Base-by-base conservation (phyloP, 2,888 invertebrate genomes). In the Sesamia inferens region DNA sequence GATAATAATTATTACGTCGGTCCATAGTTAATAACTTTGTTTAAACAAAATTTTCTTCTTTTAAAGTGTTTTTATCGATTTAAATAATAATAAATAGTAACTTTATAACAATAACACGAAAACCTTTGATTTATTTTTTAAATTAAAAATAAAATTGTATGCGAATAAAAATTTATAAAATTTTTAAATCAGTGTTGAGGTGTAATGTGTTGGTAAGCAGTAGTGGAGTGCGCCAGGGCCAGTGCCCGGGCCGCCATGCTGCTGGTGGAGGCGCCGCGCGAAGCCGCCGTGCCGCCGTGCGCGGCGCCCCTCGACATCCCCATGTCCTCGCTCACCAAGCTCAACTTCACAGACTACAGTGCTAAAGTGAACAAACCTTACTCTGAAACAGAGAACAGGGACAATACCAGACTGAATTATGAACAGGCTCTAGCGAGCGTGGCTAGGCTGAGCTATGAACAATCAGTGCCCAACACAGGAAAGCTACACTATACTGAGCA, bases 211-310 rank as follows among this genome's bases (percentile, higher is more conserved):
- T 92, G 91, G 90, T 93, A 88, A 93, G 90, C 91, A 91, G 87
- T 88, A 87, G 88, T 89, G 85, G 87, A 87, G 90, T 90, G 88
- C 85, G 87, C 89, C 88, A 90, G 89, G 88, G 88, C 91, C 89
- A 93, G 91, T 94, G 95, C 94, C 93, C 94, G 92, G 94, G 93
- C 96, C 94, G 97, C 97, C 94, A 98, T 98, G 98, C 97, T 98
- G 94, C 97, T 98, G 92, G 97, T 98, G 94, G 97, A 97, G 97
- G 96, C 97, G 90, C 97, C 97, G 89, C 97, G 97, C 93, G 98
- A 98, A 96, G 97, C 97, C 92, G 97, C 97, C 94, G 97, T 97
- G 93, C 95, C 95, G 82, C 94, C 95, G 92, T 94, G 94, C 92
- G 93, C 93, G 92, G 93, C 93, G 89, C 94, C 94, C 84, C 87